Evolutionary conservation across 2,797 vertebrate species (phyloP).

Genomic region (Pseudopleuronectes americanus): DNA sequence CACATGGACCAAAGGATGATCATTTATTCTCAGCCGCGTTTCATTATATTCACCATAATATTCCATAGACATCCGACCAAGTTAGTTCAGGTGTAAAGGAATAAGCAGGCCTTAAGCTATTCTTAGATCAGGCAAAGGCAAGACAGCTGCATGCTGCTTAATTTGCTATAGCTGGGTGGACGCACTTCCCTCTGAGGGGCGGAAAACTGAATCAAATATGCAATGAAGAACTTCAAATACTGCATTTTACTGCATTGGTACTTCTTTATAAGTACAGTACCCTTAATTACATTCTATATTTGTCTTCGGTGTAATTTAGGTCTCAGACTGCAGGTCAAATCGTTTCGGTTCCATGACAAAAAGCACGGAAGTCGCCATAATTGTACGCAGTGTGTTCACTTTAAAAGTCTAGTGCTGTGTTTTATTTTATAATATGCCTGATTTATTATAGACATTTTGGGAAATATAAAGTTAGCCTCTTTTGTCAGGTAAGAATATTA

Average conservation of each 20-base stretch:
- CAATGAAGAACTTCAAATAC: slow-evolving; percentile 50
- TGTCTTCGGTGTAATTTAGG: slow-evolving; percentile 13
- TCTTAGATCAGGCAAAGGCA: slow-evolving; percentile 54
- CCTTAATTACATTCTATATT: slow-evolving; percentile 37
- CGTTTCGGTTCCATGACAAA: neutral
- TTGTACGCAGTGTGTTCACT: neutral
- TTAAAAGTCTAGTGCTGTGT: neutral
- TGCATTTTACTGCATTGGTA: slow-evolving; percentile 52
- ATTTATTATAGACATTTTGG: too few relatives aligned
- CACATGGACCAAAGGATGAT: slow-evolving; percentile 22
- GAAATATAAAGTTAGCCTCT: too few relatives aligned
- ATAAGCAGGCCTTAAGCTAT: slow-evolving; percentile 43
- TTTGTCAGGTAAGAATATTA: too few relatives aligned
- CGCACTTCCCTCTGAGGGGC: slow-evolving; percentile 53
- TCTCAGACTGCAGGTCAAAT: slow-evolving; percentile 23
- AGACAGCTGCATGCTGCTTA: slow-evolving; percentile 57
- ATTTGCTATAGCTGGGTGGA: slow-evolving; percentile 71
- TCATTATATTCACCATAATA: slow-evolving; percentile 54
- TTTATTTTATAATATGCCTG: too few relatives aligned
- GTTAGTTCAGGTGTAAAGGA: slow-evolving; percentile 64
- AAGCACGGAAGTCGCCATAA: neutral
- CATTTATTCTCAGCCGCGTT: slow-evolving; percentile 54
- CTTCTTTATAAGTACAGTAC: slow-evolving; percentile 23
- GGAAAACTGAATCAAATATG: slow-evolving; percentile 58
- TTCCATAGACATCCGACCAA: slow-evolving; percentile 31